phyloP scores from a whole-genome alignment of 2,113 vertebrate genomes.

The Toxotes jaculatrix region DNA sequence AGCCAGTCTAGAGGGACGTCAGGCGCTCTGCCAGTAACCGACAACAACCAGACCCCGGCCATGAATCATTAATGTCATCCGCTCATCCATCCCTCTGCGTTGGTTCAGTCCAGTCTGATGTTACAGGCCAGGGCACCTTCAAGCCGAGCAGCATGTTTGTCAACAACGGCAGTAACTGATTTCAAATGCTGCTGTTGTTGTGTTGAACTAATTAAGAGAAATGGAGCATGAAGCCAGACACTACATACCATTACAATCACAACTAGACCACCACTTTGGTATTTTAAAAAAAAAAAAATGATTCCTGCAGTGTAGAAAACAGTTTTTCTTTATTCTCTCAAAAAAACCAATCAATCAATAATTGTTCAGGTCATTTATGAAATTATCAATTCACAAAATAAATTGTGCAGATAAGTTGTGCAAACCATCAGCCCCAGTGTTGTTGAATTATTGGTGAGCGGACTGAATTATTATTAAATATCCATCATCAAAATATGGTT shows the following conservation, averaged over 20 bases:
- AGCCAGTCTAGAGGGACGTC: slow-evolving; percentile 69
- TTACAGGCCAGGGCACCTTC: slow-evolving; percentile 73
- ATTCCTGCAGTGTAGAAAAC: no score
- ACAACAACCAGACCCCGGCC: slow-evolving; percentile 67
- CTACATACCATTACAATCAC: neutral
- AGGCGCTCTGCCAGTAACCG: slow-evolving; percentile 74
- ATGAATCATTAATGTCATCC: slow-evolving; percentile 78
- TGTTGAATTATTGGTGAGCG: no score
- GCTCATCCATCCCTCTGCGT: slow-evolving; percentile 45
- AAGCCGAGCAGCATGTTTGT: slow-evolving; percentile 47
- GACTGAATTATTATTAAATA: no score
- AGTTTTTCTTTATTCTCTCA: neutral
- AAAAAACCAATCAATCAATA: no score
- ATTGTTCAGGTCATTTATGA: no score
- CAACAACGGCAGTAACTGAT: slow-evolving; percentile 56
- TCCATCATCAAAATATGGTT: no score
- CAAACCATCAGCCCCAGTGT: no score
- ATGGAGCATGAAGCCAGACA: neutral
- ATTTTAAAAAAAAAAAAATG: no score
- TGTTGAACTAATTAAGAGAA: slow-evolving; percentile 4
- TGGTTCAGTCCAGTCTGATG: slow-evolving; percentile 51
- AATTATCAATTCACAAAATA: no score
- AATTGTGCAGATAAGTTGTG: no score
- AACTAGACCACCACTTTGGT: neutral
- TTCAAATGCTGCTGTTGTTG: slow-evolving; percentile 11